Evolutionary conservation across 2,113 vertebrate species (phyloP), one percentile per base, ranked within the genome.

Genomic region (Heterochromis multidens): DNA sequence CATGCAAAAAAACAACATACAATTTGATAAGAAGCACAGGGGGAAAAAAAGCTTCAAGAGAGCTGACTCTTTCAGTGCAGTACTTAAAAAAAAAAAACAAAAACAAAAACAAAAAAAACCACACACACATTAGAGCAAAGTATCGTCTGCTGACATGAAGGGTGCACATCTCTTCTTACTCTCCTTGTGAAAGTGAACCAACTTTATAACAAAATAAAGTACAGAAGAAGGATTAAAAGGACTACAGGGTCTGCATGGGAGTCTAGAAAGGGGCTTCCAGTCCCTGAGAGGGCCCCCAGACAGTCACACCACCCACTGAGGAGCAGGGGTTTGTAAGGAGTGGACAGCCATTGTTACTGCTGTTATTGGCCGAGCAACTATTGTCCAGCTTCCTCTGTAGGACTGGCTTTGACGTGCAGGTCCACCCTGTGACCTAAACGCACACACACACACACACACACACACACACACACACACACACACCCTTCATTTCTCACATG

Each of bases 331-430:
- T 95, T 94, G 90, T 92, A 80, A 82, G 81, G 67, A 87, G 86
- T 76, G 33, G 83, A 87, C 87, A 21, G 87, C 89, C 92, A 94
- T 95, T 95, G 94, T 95, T 94, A 43, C 85, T 85, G 87, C 92
- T 91, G 87, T 92, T 94, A 93, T 90, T 85, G 92, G 88, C 90
- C 79, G 7, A 72, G 92, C 85, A 35, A 83, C 92, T 94, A 94
- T 95, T 95, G 95, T 96, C 91, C 85, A 60, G 89, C 92, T 94
- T 95, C 91, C 95, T 93, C 92, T 92, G 82, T 88, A 87, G 85
- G 89, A 81, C 87, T 77, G 90, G 86, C 92, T 91, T 85, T 89
- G 90, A 93, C 59, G 19, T 92, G 90, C 84, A 70, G 92, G 85
- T 90, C 91, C 91, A 89, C 90, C 89, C 93, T 90, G 37, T 92